Evolutionary conservation across 2,113 vertebrate genomes (phyloP), one percentile per base, ranked within the genome.

Genomic region (Gymnarchus niloticus): DNA sequence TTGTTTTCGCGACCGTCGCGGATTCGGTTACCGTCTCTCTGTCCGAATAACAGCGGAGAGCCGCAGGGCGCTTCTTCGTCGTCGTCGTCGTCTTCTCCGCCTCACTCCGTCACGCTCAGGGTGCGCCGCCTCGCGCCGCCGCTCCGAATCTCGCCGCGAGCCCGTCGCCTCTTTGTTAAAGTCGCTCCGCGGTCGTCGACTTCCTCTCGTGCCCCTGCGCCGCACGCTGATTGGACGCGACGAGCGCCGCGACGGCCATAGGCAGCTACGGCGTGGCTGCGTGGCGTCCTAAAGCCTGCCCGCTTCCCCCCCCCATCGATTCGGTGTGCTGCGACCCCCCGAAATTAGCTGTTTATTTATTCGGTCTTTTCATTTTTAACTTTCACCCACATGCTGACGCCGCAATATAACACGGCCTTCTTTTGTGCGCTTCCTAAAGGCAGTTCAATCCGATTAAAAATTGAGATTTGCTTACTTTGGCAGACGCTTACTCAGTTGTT

Each of bases 131-230:
- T 77, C 73, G 41, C 52, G 6, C 52, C 52, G 41, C 41, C 41
- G 33, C 14, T 77, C 73, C 4, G 41, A 77, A 37, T 73, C 65
- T 78, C 76, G 44, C 52, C 76, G 41, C 76, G 44, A 21, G 44
- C 14, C 76, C 44, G 44, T 78, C 83, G 41, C 46, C 57, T 65
- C 83, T 84, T 84, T 84, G 83, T 84, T 84, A 84, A 84, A 84
- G 83, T 84, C 44, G 56, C 44, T 65, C 44, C 65, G 83, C n/a
- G 46, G 46, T 65, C 56, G 83, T 84, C 41, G 57, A 56, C 46
- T 44, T 84, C 25, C 83, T 46, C 17, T 84, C 46, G 56, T 84
- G 83, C 83, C 59, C 56, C 83, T 48, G 54, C 59, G 83, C 46
- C 57, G 59, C 37, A 59, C 57, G 83, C 57, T 84, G 83, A 84